Evolutionary conservation across 2,888 invertebrate species (phyloP).

Genomic region (Drosophila siamana): DNA sequence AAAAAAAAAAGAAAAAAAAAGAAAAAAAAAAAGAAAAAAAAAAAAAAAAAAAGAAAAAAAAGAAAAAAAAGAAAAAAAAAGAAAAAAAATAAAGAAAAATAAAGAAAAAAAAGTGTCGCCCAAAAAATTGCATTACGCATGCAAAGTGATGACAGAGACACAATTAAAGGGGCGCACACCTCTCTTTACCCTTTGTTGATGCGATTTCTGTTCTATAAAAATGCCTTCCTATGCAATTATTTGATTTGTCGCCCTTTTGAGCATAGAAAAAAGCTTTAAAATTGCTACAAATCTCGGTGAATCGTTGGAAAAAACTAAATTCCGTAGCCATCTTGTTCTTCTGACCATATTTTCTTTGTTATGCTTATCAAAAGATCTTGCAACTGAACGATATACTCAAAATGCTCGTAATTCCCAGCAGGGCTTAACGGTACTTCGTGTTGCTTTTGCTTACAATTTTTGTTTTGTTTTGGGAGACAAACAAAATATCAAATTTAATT

Average conservation of each 20-base stretch:
- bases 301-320: background rate
- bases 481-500: slow-evolving; percentile 47
- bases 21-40: too few relatives aligned
- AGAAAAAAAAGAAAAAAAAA: too few relatives aligned
- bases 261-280: too few relatives aligned
- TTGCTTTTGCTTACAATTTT: background rate
- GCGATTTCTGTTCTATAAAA: background rate
- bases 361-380: background rate
- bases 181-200: too few relatives aligned
- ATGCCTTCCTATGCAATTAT: background rate
- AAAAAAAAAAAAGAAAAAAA: too few relatives aligned
- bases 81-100: too few relatives aligned
- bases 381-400: background rate
- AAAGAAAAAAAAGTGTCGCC: slow-evolving; percentile 44
- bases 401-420: background rate
- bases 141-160: slow-evolving; percentile 52
- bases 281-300: background rate
- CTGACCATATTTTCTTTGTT: background rate
- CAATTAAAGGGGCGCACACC: background rate
- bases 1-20: too few relatives aligned
- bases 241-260: too few relatives aligned
- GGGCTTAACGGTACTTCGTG: background rate
- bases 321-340: too few relatives aligned
- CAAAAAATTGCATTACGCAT: slow-evolving; percentile 59
- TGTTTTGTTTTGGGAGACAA: slow-evolving; percentile 13